Base-by-base conservation (phyloP, 2,113 vertebrate genomes). In the Columbina picui region DNA sequence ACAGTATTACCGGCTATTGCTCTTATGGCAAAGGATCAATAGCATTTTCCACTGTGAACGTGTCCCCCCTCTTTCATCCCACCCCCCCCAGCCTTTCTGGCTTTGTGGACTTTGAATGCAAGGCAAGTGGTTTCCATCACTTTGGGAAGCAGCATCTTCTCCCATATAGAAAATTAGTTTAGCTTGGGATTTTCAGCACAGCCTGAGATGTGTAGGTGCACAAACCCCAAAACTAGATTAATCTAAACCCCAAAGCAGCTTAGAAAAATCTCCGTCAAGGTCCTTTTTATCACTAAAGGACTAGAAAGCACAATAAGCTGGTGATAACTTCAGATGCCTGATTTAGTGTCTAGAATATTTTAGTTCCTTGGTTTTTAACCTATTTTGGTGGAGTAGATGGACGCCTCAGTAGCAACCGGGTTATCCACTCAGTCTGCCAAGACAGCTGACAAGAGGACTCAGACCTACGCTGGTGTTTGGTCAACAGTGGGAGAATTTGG, bases 21-120 rank as follows among this genome's bases (percentile, higher is more conserved):
- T 95, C 39, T 10, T 14, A 92, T 36, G 76, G 85, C 68, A 84
- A 56, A 88, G 90, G 88, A 90, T 96, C 96, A 92, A 88, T 89
- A 88, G 68, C 68, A 89, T 92, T 96, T 94, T 90, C 85, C 94
- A 68, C 52, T 63, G 90, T 59, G 68, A 86, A 81, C 8, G 38
- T 86, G 55, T 50, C 27, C 88, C 25, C 55, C 13, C 30, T 52
- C 27, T 41, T 91, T 41, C 73, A 53, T 36, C 30, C 12, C 34
- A 15, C 27, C 73, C 26, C 29, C 29, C 9, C 22, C 61, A 57
- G 50, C 41, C 50, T 69, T 83, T 95, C 13, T 81, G 47, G 39
- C 56, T 84, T 52, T 43, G 75, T 71, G 71, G 43, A 52, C 78
- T 94, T 65, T 21, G 34, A 21, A 79, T 95, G 34, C 80, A 43